A percentile compares a stretch with the other conserved stretches of the same genome.
phyloP scores from a whole-genome alignment of 2,797 vertebrate species.

The Fratercula arctica region DNA sequence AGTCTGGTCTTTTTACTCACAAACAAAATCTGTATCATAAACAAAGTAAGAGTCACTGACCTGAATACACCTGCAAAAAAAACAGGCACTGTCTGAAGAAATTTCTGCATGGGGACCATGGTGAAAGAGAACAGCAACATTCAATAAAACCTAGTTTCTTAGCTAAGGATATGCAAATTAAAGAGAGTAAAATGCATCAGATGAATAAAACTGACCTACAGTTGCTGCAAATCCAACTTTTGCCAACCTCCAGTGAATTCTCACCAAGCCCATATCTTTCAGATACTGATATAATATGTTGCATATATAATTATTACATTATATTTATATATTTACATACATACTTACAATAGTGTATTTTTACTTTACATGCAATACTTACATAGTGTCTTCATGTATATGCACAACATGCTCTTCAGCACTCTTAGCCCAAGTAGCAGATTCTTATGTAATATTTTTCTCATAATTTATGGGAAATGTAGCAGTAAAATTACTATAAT shows the following conservation, averaged over 20 bases:
- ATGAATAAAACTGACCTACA: neutral
- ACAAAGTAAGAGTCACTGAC: neutral
- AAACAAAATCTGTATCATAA: neutral
- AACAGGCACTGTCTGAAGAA: accelerated
- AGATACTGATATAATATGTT: neutral
- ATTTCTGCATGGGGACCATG: neutral
- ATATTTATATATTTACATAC: neutral
- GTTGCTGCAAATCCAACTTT: neutral
- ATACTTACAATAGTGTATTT: too few species aligned
- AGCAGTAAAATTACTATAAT: neutral
- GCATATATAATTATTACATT: neutral
- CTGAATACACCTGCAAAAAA: neutral
- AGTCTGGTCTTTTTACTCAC: neutral
- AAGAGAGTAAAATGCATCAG: neutral
- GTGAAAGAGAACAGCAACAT: neutral
- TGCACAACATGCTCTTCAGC: neutral
- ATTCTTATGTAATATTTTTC: neutral
- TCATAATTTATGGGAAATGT: neutral
- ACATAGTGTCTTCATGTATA: neutral
- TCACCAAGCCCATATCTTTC: neutral
- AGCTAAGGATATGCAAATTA: neutral
- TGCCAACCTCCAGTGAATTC: neutral
- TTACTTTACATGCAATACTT: neutral
- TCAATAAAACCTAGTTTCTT: neutral
- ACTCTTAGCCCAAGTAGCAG: neutral